These are phyloP conservation scores for Aplidium turbinatum DNA, from an alignment of 23 tunicate species.

Conservation along the genomic window DNA sequence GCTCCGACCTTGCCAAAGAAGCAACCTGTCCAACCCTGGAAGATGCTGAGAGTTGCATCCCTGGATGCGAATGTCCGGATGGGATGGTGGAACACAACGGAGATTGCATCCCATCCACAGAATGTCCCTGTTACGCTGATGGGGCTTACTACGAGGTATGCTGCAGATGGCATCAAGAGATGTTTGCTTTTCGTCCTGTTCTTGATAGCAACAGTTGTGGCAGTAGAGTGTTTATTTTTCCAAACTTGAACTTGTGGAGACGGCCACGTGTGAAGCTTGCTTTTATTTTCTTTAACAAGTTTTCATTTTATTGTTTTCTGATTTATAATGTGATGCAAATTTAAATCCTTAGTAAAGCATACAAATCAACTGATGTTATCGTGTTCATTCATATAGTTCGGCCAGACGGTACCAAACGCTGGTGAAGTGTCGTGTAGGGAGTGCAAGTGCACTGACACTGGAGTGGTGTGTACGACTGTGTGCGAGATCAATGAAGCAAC, in stretches of 20 bases:
- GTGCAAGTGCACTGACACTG: constrained; percentile 60
- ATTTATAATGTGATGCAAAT: too few species aligned
- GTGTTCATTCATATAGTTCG: too few species aligned
- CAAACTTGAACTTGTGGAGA: too few species aligned
- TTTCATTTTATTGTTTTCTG: too few species aligned
- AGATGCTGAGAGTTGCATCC: constrained; percentile 12
- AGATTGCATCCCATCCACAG: constrained; percentile 49
- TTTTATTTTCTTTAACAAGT: too few species aligned
- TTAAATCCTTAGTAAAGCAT: too few species aligned
- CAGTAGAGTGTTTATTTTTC: too few species aligned
- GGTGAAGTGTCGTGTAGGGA: constrained; percentile 41
- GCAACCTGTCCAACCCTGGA: constrained; percentile 18
- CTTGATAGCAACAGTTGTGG: too few species aligned
- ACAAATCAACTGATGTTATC: too few species aligned
- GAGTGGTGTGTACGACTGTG: constrained; percentile 33
- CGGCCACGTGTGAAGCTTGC: too few species aligned
- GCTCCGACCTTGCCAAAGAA: constrained; percentile 63
- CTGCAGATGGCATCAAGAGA: background rate
- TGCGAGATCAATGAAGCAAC: constrained; percentile 39
- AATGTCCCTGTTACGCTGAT: constrained; percentile 81
- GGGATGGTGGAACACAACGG: constrained; percentile 86
- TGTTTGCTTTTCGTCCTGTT: too few species aligned
- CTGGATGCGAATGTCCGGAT: constrained; percentile 78
- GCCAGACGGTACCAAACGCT: constrained; percentile 39
- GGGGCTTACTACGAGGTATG: constrained; percentile 68